Base-by-base conservation (phyloP, 1,140 invertebrate genomes). In the Philopotamus ludificatus region DNA sequence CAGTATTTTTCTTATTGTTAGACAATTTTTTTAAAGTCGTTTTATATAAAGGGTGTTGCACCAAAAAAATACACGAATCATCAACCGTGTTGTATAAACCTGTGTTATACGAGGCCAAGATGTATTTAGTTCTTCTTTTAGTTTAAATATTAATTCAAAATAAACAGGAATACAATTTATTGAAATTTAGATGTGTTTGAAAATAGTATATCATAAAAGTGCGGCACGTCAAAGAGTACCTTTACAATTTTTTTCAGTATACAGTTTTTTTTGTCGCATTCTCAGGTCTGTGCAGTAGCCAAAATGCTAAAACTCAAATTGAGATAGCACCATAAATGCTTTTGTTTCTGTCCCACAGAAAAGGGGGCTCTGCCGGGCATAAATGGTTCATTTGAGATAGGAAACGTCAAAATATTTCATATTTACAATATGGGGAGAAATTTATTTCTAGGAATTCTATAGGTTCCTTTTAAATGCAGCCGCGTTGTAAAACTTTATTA, bases 241-340 rank as follows among this genome's bases (percentile, higher is more conserved):
- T 12, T 7, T 34, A 34, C 4, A 4, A 34, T 34, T 7, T 7
- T 34, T 34, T 34, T 12, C 4, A 12, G 28, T 34, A 34, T 12
- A 7, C 12, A 34, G n/a, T 34, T 34, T 34, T 34, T 34, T 34
- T 34, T 12, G 28, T 34, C 4, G 28, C 12, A 34, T 34, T 12
- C 28, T 34, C 12, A 7, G 4, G 28, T 34, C 28, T 50, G 58
- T 51, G 60, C 66, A 55, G 66, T 67, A 67, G 66, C 61, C 61
- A 49, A 47, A 67, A n/a, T n/a, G n/a, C n/a, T n/a, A n/a, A n/a
- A n/a, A n/a, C n/a, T 61, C 61, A 25, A 21, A 63, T 57, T 63
- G 62, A 57, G 62, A 67, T 28, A 45, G 47, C 51, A 42, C 57
- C 54, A 28, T 67, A 67, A 67, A 67, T 41, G 7, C 28, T 42